Evolutionary conservation across 2,113 vertebrate genomes (phyloP), one percentile per base, ranked within the genome.

Genomic region (Brachionichthys hirsutus): DNA sequence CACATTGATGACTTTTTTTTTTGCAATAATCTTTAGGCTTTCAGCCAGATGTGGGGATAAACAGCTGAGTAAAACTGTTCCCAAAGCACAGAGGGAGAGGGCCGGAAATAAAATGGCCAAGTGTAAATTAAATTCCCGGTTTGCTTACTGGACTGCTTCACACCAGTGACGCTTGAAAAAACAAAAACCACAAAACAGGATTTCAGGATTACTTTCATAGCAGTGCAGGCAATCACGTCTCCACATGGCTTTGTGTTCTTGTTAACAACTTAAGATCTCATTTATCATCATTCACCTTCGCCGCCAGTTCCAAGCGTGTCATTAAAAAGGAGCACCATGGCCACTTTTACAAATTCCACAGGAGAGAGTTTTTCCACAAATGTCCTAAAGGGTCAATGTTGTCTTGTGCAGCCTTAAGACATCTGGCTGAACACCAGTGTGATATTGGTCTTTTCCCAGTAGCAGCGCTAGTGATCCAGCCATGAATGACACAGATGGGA

Each of bases 401-500:
- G 59, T 52, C 34, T 79, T n/a, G 55, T 67, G 55, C 54, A 58
- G 13, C 74, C 60, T 47, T 9, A 55, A 67, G 77, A 75, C 73
- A 72, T 67, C n/a, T 4, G 53, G 55, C 44, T 52, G 52, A 80
- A 62, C 67, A 66, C 65, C 74, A 55, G 57, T 68, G 48, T 75
- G 78, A 70, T 82, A 82, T 83, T 81, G 81, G 81, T 85, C 79
- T 81, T 82, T 69, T 68, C 70, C 62, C 69, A 55, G 38, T 36
- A 70, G 74, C 72, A 70, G 42, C 67, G 50, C 51, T 56, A 75
- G 67, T 77, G 73, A 76, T 63, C 78, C 44, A 14, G 61, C 61
- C 62, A 77, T 80, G 81, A 84, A 76, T 84, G 82, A 85, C 84
- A 85, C 60, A 74, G 76, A 87, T 87, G 80, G 84, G 80, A 89